Percentiles rank a stretch among this genome's conserved stretches.
Evolutionary conservation across 92 coral and sea anemone genomes (phyloP).

Genomic region (Heteractis magnifica): DNA sequence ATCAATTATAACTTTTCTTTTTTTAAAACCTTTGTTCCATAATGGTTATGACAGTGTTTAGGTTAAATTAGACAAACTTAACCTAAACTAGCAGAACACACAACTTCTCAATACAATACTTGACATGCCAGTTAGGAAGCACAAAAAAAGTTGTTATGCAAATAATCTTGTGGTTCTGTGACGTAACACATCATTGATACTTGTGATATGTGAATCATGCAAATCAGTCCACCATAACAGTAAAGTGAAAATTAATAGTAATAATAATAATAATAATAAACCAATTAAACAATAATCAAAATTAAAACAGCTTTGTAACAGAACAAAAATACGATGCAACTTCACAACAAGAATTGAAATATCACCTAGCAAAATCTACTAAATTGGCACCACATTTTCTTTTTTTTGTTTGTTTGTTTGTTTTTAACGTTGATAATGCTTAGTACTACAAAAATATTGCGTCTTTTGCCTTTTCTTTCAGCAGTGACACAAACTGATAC

Average conservation of each 20-base stretch:
- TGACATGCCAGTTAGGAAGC: too few species aligned
- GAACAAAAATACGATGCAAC: background rate
- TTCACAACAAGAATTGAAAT: background rate
- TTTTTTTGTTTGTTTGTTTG: background rate
- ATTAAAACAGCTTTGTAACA: background rate
- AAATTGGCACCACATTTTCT: background rate
- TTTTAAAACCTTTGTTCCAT: too few species aligned
- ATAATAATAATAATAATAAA: background rate
- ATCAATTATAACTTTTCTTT: too few species aligned
- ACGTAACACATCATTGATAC: too few species aligned
- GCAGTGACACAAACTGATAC: background rate
- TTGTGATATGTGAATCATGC: too few species aligned
- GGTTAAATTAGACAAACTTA: too few species aligned
- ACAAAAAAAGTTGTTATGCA: too few species aligned
- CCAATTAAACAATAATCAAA: background rate
- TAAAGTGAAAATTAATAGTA: background rate
- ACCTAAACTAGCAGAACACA: too few species aligned
- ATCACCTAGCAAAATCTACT: background rate
- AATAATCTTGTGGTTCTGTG: too few species aligned
- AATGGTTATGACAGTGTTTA: too few species aligned
- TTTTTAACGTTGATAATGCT: too few species aligned
- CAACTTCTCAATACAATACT: too few species aligned
- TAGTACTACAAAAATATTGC: background rate
- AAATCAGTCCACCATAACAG: background rate
- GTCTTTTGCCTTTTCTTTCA: background rate